Evolutionary conservation across 1,140 invertebrate species (phyloP).

Genomic region (Temnothorax longispinosus): DNA sequence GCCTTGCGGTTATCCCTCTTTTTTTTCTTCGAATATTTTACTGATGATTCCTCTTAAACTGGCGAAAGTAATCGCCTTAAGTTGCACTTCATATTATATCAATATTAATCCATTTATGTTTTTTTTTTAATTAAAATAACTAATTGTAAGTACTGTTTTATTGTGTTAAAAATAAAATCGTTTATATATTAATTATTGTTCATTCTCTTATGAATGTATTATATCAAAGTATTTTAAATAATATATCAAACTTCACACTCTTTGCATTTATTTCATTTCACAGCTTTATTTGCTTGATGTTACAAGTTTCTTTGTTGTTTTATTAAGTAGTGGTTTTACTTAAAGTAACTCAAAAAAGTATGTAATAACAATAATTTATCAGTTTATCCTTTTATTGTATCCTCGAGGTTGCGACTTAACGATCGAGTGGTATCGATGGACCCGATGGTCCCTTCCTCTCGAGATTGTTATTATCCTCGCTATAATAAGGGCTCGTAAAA

Average conservation of each 20-base stretch:
- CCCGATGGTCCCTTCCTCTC: background rate
- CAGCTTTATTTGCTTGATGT: background rate
- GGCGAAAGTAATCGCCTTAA: background rate
- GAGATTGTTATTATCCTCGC: conserved; percentile 24
- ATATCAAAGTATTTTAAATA: background rate
- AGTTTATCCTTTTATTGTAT: conserved; percentile 44
- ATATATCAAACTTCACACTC: background rate
- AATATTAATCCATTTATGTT: background rate
- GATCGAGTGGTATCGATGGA: conserved; percentile 1
- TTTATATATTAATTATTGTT: conserved; percentile 27
- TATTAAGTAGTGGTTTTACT: background rate
- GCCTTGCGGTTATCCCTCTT: conserved; percentile 8
- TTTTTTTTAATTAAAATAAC: background rate
- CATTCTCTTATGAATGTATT: background rate
- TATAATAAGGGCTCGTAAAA: conserved; percentile 46
- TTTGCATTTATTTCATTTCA: conserved; percentile 9
- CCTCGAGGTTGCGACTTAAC: conserved; percentile 7
- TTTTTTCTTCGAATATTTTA: conserved; percentile 8
- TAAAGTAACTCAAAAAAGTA: background rate
- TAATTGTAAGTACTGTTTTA: background rate
- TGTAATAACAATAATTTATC: conserved; percentile 36
- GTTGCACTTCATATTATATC: conserved; percentile 1
- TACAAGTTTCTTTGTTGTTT: background rate
- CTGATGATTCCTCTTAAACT: conserved; percentile 10
- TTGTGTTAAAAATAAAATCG: background rate